Evolutionary conservation across 2,113 vertebrate species (phyloP), one percentile per base, ranked within the genome.

Genomic region (Hylia prasina): DNA sequence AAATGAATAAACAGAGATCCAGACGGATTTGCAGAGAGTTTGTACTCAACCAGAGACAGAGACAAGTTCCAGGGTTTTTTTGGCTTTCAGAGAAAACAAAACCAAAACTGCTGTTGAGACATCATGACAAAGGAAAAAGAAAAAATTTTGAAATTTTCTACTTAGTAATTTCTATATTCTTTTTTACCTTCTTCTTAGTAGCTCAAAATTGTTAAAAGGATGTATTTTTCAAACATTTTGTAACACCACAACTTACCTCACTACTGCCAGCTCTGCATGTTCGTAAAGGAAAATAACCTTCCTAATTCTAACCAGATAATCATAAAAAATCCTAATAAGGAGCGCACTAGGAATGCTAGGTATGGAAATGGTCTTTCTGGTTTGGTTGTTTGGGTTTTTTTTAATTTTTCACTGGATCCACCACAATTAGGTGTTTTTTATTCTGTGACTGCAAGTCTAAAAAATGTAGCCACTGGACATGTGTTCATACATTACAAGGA

Each of bases 381-480:
- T 19, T 47, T 45, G 18, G 19, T 44, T 44, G 42, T 44, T 44
- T 18, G 40, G 10, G 12, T 5, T 33, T 56, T 54, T 64, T 7
- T 28, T 9, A 23, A 44, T 17, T 71, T 87, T 76, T 66, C 51
- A 66, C 30, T 66, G 51, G 6, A 33, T 50, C 33, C 70, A 44
- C 51, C 10, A 39, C 28, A 45, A 50, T 1, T 69, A 4, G 15
- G 17, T 45, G 66, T 40, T 53, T 45, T 87, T 90, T 45, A 60
- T 54, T 60, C 24, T 56, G 4, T 53, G 11, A 54, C 66, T 70
- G 3, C 7, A 45, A 13, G 50, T 45, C 25, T 65, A 19, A 87
- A 64, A 69, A 31, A 18, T 2, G 0, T 33, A 15, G 8, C 17
- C 27, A 24, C 16, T 66, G 39, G 6, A 2, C 2, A 3, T 14